Evolutionary conservation across 2,888 invertebrate genomes (phyloP).

Genomic region (Eumerus sabulonum): DNA sequence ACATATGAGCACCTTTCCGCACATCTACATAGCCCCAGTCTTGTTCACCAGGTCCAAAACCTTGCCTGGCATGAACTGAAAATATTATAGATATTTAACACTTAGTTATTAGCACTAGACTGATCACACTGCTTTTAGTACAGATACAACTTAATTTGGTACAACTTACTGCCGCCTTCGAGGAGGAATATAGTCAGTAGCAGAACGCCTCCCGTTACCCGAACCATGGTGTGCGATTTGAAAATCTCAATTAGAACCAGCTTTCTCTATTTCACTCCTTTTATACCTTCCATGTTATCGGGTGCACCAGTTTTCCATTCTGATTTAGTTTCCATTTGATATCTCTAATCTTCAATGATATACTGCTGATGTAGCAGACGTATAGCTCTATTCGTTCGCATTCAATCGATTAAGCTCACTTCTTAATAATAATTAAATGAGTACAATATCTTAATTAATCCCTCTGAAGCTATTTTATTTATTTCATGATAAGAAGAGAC

Average conservation of each 20-base stretch:
- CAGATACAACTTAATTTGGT: too few species aligned
- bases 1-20: slow-evolving; percentile 88
- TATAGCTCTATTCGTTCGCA: too few species aligned
- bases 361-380: too few species aligned
- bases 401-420: too few species aligned
- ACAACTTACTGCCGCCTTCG: too few species aligned
- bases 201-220: slow-evolving; percentile 21
- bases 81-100: too few species aligned
- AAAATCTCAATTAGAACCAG: slow-evolving; percentile 36
- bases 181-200: slow-evolving; percentile 26
- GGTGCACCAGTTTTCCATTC: slow-evolving; percentile 6
- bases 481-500: too few species aligned
- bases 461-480: too few species aligned
- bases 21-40: slow-evolving; percentile 88
- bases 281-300: slow-evolving; percentile 37
- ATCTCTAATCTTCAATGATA: slow-evolving; percentile 48
- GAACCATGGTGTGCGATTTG: slow-evolving; percentile 30
- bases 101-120: slow-evolving; percentile 10
- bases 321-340: slow-evolving; percentile 34
- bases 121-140: too few species aligned
- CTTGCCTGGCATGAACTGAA: slow-evolving; percentile 71
- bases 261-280: slow-evolving; percentile 7
- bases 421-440: too few species aligned
- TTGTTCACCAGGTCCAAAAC: slow-evolving; percentile 84
- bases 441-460: too few species aligned